Base-by-base conservation (phyloP, 2,888 invertebrate species). In the Pseudoips prasinana region DNA sequence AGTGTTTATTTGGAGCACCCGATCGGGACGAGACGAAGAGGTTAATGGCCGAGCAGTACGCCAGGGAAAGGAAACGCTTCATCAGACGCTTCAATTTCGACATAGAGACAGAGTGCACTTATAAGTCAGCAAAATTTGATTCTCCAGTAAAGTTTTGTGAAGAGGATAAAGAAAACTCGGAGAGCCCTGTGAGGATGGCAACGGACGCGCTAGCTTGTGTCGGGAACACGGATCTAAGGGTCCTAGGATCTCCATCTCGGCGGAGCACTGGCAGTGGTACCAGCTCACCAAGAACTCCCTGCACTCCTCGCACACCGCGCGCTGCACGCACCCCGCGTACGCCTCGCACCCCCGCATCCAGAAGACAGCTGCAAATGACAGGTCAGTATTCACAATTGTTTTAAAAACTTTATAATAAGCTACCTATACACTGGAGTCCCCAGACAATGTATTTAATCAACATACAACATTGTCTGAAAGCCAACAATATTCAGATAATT, bases 1-100 rank as follows among this genome's bases (percentile, higher is more conserved):
- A 89, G 63, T 92, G 92, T 58, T 69, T 92, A 1, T 92, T 92
- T 54, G 92, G 92, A 5, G 84, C 86, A 1, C 90, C 92, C 7
- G 90, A 91, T 55, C 70, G 90, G 2, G 89, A 89, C 11, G 92
- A 92, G 33, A 92, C 92, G 2, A 86, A 79, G 30, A 83, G 90
- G 20, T 67, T 92, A 53, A 80, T 92, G 47, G 89, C 91, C 19
- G 91, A 92, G 38, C 91, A 92, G 44, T 85, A 91, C 36, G 82
- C 89, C 22, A 73, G 85, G 38, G 92, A 92, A 44, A 79, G 90
- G 55, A 87, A 89, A 53, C 83, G 90, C 32, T 91, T 92, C 58
- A 87, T 90, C 32, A 83, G 85, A 39, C 78, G 91, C 53, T 92
- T 92, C 69, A 92, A 92, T 54, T 89, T 92, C 33, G 91, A 92